Percentiles rank a stretch among this genome's conserved stretches.
phyloP scores from a whole-genome alignment of 2,113 vertebrate species.

The Trichomycterus rosablanca region DNA sequence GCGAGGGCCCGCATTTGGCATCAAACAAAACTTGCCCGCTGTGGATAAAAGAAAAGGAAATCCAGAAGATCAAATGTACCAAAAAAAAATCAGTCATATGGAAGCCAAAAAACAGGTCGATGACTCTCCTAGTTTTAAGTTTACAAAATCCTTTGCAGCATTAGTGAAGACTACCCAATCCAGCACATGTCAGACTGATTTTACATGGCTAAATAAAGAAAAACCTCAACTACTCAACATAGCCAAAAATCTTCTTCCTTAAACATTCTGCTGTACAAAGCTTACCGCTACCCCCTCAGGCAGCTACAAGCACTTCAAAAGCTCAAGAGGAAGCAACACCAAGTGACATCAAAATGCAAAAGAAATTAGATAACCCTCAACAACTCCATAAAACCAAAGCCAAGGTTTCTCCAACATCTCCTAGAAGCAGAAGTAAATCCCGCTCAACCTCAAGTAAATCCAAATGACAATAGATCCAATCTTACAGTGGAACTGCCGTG shows the following conservation, averaged over 20 bases:
- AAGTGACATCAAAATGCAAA: not conserved
- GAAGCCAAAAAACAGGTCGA: not conserved
- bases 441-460: not conserved
- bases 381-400: not conserved
- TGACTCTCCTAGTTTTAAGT: not conserved
- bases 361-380: not conserved
- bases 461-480: not conserved
- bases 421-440: not conserved
- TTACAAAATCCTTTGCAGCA: not conserved
- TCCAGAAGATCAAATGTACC: too few species aligned
- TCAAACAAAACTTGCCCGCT: too few species aligned
- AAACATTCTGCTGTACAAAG: not conserved
- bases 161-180: not conserved
- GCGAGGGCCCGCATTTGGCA: too few species aligned
- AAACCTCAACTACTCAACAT: not conserved
- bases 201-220: not conserved
- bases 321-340: not conserved
- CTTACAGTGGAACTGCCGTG: too few species aligned
- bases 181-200: not conserved
- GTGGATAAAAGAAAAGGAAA: too few species aligned
- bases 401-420: not conserved
- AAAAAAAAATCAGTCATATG: not conserved
- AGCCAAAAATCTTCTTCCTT: not conserved
- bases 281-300: not conserved
- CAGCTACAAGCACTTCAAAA: not conserved